Conservation (phyloP, 1,140 invertebrate species). For the Caenorhabditis briggsae region DNA sequence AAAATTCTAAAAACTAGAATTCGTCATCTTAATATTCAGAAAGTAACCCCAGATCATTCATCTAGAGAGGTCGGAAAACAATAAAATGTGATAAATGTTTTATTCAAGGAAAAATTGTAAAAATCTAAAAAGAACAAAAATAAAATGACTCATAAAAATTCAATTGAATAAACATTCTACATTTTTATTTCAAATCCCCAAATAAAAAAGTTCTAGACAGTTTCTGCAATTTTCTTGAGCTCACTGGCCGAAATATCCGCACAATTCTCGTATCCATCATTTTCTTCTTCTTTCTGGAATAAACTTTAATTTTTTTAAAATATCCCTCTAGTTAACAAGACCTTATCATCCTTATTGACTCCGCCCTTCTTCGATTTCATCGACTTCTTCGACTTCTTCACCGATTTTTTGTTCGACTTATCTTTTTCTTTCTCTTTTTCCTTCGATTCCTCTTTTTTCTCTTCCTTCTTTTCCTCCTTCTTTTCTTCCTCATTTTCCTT, state of each 20-base stretch:
- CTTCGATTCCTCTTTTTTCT: not conserved
- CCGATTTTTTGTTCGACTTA: conserved; percentile 4
- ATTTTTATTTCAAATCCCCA: too few relatives aligned
- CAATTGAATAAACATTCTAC: too few relatives aligned
- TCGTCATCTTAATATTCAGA: too few relatives aligned
- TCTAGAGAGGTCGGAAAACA: too few relatives aligned
- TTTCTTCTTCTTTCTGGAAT: not conserved
- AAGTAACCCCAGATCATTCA: too few relatives aligned
- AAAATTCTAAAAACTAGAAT: too few relatives aligned
- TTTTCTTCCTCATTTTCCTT: not conserved
- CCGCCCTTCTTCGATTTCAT: conserved; percentile 46
- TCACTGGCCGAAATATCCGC: conserved; percentile 20
- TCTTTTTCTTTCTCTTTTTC: conserved; percentile 27
- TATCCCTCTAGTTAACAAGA: too few relatives aligned
- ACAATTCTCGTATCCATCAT: conserved; percentile 32
- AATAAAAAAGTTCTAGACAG: not conserved
- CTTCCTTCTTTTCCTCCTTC: not conserved
- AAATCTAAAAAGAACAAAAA: too few relatives aligned
- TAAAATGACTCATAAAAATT: too few relatives aligned
- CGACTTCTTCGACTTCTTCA: conserved; percentile 22
- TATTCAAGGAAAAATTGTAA: too few relatives aligned
- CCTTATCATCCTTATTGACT: not conserved
- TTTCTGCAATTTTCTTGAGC: not conserved
- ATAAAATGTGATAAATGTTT: too few relatives aligned
- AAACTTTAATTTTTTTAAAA: too few relatives aligned